Evolutionary conservation across 2,797 vertebrate species (phyloP).

Genomic region (Labeo calbasu): DNA sequence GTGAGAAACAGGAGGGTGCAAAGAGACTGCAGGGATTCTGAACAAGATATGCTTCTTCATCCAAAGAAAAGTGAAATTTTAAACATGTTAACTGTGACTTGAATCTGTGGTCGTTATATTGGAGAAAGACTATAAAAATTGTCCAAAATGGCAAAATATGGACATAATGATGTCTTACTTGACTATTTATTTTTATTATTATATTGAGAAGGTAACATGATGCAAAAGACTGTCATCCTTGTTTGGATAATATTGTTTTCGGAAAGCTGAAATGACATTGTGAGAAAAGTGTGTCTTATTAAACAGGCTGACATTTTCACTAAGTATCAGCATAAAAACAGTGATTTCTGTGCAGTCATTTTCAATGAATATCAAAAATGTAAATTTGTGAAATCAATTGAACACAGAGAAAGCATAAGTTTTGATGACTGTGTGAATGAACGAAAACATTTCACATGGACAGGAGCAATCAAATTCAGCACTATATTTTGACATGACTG

Average conservation of each 20-base stretch:
- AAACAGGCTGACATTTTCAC: not conserved
- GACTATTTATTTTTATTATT: not conserved
- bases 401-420: not conserved
- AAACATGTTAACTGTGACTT: not conserved
- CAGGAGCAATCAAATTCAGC: not conserved
- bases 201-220: not conserved
- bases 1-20: conserved; percentile 19
- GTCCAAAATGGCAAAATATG: not conserved
- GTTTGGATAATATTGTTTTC: not conserved
- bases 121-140: not conserved
- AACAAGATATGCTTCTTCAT: conserved; percentile 26
- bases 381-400: not conserved
- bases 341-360: not conserved
- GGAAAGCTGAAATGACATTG: not conserved
- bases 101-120: not conserved
- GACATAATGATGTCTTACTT: not conserved
- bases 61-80: conserved; percentile 34
- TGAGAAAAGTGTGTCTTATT: conserved; percentile 8
- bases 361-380: not conserved
- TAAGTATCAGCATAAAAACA: not conserved
- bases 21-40: conserved; percentile 23
- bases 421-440: not conserved
- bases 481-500: not conserved
- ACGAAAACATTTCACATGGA: not conserved
- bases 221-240: not conserved